Base-by-base conservation (phyloP, 2,113 vertebrate genomes). In the Misgurnus mizolepis region DNA sequence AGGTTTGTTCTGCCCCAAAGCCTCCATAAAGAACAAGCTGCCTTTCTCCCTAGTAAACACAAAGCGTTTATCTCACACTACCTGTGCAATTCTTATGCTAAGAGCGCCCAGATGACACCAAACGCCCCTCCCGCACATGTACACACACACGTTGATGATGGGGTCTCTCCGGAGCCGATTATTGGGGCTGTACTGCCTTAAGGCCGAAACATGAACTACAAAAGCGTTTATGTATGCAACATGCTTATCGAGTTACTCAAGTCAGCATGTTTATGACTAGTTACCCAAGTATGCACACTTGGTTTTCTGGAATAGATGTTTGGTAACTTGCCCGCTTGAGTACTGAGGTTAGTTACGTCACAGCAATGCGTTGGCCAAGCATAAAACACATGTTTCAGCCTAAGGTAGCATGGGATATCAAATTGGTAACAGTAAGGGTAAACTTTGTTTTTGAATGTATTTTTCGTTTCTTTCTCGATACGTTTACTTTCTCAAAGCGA, bases 371-470 rank as follows among this genome's bases (percentile, higher is more conserved):
- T 34, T 34, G 27, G 27, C 22, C 22, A 22, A 22, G 22, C 22
- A 22, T 22, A 22, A 22, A 22, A 22, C 22, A 22, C 22, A 22
- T 34, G 27, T 34, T 34, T 34, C 47, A 75, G 41, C 7, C 41
- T 53, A 75, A 62, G 34, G 65, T 70, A 75, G 68, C 71, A 79
- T 10, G 47, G 39, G 47, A 62, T 75, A 8, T n/a, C 6, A n/a
- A 58, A 91, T 92, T 90, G 91, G 92, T 88, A 92, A 58, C 39
- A 66, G 67, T 80, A 74, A 83, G 64, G 58, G 90, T 86, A 90
- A 90, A 90, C 89, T 87, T 90, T 90, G 82, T 92, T 85, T 94
- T 91, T 96, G 93, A 95, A 95, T 96, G 94, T 96, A 95, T 92
- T 90, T 84, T 85, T 85, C 85, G 62, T 77, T 86, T 65, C 17